Percentiles rank a stretch among this genome's conserved stretches.
Conservation (phyloP, 2,113 vertebrate genomes). For the Bagarius yarrelli region DNA sequence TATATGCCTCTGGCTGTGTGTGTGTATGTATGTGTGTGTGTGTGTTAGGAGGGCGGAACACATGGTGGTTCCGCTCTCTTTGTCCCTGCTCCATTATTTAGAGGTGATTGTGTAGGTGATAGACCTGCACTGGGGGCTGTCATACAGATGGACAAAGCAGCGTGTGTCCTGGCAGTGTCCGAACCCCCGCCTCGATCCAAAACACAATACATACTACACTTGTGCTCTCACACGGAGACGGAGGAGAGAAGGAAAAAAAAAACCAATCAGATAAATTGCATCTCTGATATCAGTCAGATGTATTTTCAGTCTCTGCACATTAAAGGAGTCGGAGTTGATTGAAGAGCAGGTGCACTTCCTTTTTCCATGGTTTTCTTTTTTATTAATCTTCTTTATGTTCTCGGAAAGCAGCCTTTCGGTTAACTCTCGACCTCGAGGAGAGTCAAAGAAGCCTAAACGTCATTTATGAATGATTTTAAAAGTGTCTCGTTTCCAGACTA, state of each 20-base stretch:
- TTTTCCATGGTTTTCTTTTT: background rate
- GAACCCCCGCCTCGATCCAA: slow-evolving; percentile 26
- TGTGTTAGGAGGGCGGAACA: background rate
- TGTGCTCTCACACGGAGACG: background rate
- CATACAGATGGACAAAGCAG: slow-evolving; percentile 60
- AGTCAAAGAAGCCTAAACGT: background rate
- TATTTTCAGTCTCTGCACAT: slow-evolving; percentile 7
- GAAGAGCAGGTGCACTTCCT: slow-evolving; percentile 15
- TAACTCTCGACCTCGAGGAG: slow-evolving; percentile 4
- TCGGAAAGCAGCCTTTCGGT: background rate
- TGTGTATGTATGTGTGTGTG: slow-evolving; percentile 10
- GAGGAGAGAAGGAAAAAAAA: background rate
- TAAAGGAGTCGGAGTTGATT: slow-evolving; percentile 22
- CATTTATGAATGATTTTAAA: background rate
- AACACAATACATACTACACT: slow-evolving; percentile 13
- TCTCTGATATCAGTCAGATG: slow-evolving; percentile 15
- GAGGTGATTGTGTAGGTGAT: slow-evolving; percentile 48
- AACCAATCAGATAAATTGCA: slow-evolving; percentile 25
- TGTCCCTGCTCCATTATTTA: slow-evolving; percentile 38
- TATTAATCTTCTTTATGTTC: background rate
- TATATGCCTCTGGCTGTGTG: slow-evolving; percentile 23
- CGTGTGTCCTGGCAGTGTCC: slow-evolving; percentile 55
- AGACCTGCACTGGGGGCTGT: slow-evolving; percentile 48
- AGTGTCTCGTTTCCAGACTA: background rate
- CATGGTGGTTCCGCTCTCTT: slow-evolving; percentile 21